phyloP scores from a whole-genome alignment of 1,140 invertebrate genomes.

The Aphelinus atriplicis region DNA sequence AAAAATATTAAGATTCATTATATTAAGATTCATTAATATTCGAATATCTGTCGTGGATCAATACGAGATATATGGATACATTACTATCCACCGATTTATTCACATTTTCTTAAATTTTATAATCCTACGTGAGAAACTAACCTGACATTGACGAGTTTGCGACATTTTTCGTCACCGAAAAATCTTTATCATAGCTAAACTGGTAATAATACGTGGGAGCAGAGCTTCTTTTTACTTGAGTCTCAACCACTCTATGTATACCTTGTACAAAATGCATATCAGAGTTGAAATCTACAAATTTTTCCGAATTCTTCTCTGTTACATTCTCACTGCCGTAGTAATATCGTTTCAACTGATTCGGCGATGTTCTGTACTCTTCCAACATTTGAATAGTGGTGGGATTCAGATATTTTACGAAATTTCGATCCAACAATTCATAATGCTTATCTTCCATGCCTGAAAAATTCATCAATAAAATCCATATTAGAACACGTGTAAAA shows the following conservation, averaged over 20 bases:
- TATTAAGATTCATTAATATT: no score
- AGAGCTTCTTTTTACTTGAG: conserved; percentile 52
- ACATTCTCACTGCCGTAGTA: conserved; percentile 58
- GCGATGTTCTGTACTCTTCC: conserved; percentile 36
- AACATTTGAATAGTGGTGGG: conserved; percentile 13
- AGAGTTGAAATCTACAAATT: conserved; percentile 59
- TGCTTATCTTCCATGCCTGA: conserved; percentile 17
- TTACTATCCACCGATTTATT: no score
- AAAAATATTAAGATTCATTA: neutral
- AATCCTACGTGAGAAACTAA: neutral
- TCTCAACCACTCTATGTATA: conserved; percentile 57
- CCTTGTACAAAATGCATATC: conserved; percentile 63
- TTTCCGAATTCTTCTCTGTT: conserved; percentile 42
- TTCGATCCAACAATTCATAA: conserved; percentile 32
- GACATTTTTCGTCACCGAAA: conserved; percentile 17
- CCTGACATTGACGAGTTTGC: conserved; percentile 23
- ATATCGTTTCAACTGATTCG: conserved; percentile 43
- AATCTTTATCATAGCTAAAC: conserved; percentile 58
- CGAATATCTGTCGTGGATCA: no score
- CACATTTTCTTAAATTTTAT: no score
- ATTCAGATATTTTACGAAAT: conserved; percentile 38
- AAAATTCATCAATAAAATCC: neutral
- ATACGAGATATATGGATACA: no score
- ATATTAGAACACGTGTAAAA: no score
- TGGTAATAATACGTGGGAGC: conserved; percentile 64